Conservation (phyloP, 2,797 vertebrate genomes). For the Coregonus sp. region DNA sequence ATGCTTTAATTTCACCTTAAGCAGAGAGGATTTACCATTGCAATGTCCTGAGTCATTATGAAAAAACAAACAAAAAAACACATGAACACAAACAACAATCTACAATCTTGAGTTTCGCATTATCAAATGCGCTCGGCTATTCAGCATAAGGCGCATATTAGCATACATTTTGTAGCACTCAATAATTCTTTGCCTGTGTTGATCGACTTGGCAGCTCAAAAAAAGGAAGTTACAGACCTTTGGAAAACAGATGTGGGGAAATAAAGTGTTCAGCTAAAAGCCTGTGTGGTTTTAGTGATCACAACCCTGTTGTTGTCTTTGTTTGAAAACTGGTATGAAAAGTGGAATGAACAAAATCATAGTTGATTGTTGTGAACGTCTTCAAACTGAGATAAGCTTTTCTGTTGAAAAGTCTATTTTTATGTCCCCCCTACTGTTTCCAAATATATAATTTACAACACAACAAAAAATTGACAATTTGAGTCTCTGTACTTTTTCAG, state of each 20-base stretch:
- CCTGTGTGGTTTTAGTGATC: too few relatives aligned
- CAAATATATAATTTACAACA: conserved; percentile 20
- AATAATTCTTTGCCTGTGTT: conserved; percentile 35
- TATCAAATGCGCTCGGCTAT: conserved; percentile 33
- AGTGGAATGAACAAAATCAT: too few relatives aligned
- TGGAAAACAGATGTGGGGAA: conserved; percentile 27
- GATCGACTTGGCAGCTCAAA: conserved; percentile 18
- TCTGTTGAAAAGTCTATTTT: conserved; percentile 4
- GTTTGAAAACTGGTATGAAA: too few relatives aligned
- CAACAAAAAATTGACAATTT: not conserved
- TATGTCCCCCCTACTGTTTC: too few relatives aligned
- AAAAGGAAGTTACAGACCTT: conserved; percentile 16
- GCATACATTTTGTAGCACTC: conserved; percentile 14
- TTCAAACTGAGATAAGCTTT: not conserved
- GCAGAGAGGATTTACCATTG: conserved; percentile 16
- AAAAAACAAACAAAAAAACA: conserved; percentile 25
- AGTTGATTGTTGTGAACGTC: too few relatives aligned
- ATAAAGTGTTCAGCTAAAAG: not conserved
- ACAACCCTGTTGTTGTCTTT: too few relatives aligned
- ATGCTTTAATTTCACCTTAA: conserved; percentile 33
- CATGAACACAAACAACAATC: conserved; percentile 27
- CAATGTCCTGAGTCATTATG: conserved; percentile 41
- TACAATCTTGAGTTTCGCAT: conserved; percentile 20
- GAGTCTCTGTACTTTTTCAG: not conserved
- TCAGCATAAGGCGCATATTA: conserved; percentile 33